These are phyloP conservation scores for Lepas anatifera DNA, from an alignment of 2,888 invertebrate genomes.

Conservation along the genomic window DNA sequence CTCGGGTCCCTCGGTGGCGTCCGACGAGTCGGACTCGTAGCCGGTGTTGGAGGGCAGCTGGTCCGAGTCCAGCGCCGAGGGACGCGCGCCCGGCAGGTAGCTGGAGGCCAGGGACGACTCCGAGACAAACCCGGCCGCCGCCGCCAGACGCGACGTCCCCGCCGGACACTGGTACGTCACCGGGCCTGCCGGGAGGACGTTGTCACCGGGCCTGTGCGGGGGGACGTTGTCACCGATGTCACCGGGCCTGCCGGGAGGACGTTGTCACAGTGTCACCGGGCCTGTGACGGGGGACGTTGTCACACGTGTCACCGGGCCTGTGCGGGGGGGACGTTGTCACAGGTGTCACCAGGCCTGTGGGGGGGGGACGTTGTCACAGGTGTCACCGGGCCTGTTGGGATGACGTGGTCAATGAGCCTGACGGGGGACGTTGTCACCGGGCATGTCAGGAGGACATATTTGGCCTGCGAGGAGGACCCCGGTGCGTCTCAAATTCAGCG, in stretches of 20 bases:
- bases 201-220: background rate
- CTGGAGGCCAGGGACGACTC: constrained; percentile 9
- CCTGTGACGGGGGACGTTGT: background rate
- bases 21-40: constrained; percentile 18
- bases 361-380: background rate
- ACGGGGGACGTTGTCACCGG: no score
- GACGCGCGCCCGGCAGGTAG: background rate
- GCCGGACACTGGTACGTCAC: background rate
- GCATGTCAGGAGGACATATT: no score
- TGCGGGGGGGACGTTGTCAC: background rate
- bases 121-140: background rate
- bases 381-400: background rate
- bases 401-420: no score
- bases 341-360: background rate
- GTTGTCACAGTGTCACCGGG: background rate
- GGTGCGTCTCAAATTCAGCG: no score
- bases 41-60: background rate
- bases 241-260: background rate
- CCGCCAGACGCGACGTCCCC: background rate
- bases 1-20: constrained; percentile 22
- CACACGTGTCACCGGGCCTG: background rate
- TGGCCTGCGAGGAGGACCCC: no score
- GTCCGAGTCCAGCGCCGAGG: background rate
- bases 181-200: background rate
- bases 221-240: background rate